Evolutionary conservation across 2,113 vertebrate genomes (phyloP).

Genomic region (Oreochromis tanganicae): DNA sequence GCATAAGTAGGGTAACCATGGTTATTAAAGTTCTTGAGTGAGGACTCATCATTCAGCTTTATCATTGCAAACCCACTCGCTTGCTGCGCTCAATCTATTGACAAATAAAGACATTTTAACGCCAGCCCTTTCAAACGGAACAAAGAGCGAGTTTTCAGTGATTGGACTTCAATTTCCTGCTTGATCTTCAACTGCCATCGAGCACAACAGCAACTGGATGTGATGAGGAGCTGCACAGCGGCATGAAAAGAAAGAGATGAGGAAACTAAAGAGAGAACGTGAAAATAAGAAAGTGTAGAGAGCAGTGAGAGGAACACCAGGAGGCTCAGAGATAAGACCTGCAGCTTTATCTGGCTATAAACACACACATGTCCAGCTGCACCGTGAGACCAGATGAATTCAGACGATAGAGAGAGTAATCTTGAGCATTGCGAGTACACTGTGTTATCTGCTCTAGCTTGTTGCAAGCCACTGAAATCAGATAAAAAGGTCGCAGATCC

Average conservation of each 20-base stretch:
- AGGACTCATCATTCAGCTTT: constrained; percentile 27
- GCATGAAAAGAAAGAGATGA: neutral
- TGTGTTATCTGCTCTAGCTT: constrained; percentile 20
- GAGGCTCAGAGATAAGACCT: constrained; percentile 35
- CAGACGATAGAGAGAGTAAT: constrained; percentile 14
- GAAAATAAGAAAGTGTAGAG: constrained; percentile 4
- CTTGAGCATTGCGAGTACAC: constrained; percentile 1
- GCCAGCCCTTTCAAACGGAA: constrained; percentile 5
- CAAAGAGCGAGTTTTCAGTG: constrained; percentile 1
- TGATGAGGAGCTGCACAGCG: neutral
- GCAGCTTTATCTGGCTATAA: constrained; percentile 31
- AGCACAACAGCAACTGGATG: neutral
- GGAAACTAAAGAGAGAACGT: neutral
- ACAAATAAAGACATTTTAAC: constrained; percentile 13
- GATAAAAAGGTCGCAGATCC: constrained; percentile 20
- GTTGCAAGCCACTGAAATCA: constrained; percentile 6
- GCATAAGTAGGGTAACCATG: constrained; percentile 25
- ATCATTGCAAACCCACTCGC: constrained; percentile 13
- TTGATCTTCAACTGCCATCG: neutral
- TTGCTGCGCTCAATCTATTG: constrained; percentile 8
- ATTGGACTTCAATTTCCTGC: constrained; percentile 14
- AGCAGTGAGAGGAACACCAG: neutral
- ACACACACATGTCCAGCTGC: constrained; percentile 26
- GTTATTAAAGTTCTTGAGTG: constrained; percentile 39
- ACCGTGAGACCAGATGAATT: constrained; percentile 13